phyloP scores from a whole-genome alignment of 2,888 invertebrate species.

The Chrysodeixis includens region DNA sequence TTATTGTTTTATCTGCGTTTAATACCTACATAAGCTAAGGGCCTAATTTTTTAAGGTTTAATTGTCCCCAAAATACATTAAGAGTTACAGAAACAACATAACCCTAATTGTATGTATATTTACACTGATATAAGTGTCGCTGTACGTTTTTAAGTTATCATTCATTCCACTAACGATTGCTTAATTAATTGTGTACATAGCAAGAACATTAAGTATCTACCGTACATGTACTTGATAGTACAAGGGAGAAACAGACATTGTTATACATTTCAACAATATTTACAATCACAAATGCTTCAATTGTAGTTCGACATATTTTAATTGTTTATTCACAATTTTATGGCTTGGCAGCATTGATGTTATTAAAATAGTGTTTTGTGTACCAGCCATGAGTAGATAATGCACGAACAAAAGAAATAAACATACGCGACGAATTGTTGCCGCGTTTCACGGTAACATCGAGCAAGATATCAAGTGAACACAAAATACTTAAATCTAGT shows the following conservation, averaged over 20 bases:
- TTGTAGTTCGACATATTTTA: conserved; percentile 39
- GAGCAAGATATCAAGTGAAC: conserved; percentile 61
- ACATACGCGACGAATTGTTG: conserved; percentile 81
- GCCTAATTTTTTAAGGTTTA: not conserved
- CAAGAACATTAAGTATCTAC: conserved; percentile 39
- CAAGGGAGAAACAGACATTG: conserved; percentile 14
- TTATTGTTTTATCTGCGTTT: not conserved
- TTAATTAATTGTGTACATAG: conserved; percentile 54
- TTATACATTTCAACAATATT: conserved; percentile 25
- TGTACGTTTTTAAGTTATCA: conserved; percentile 40
- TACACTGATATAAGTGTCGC: conserved; percentile 30
- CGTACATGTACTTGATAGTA: conserved; percentile 34
- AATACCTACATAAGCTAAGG: not conserved
- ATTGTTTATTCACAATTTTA: conserved; percentile 57
- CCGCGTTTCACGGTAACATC: conserved; percentile 78
- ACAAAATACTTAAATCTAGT: conserved; percentile 61
- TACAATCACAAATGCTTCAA: conserved; percentile 28
- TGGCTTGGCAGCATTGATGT: conserved; percentile 56
- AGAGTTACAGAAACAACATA: conserved; percentile 14
- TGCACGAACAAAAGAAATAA: conserved; percentile 83
- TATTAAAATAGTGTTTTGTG: conserved; percentile 78
- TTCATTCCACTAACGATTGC: conserved; percentile 52
- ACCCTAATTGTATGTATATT: conserved; percentile 20
- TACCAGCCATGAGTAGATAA: conserved; percentile 76
- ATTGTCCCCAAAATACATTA: conserved; percentile 37